Conservation (phyloP, 2,888 invertebrate species). For the Cheilosia scutellata region DNA sequence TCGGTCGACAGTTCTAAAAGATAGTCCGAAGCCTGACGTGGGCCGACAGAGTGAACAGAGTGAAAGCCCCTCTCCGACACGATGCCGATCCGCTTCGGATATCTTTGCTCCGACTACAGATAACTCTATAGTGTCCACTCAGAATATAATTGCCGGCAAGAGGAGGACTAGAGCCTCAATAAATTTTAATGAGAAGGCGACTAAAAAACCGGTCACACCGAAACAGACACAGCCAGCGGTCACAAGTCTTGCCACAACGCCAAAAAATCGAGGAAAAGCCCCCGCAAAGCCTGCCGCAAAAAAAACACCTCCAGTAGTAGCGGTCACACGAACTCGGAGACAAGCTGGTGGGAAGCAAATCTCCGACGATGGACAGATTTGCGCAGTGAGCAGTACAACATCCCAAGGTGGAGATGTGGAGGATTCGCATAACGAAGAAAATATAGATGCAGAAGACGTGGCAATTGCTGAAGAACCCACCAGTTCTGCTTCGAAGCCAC, state of each 20-base stretch:
- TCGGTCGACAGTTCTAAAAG: slow-evolving; percentile 42
- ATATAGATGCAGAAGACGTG: slow-evolving; percentile 8
- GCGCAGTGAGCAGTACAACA: slow-evolving; percentile 78
- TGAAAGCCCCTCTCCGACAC: slow-evolving; percentile 9
- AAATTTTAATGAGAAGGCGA: slow-evolving; percentile 79
- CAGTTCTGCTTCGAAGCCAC: slow-evolving; percentile 69
- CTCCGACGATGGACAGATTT: slow-evolving; percentile 75
- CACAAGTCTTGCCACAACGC: slow-evolving; percentile 7
- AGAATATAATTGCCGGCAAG: slow-evolving; percentile 82
- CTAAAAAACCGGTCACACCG: slow-evolving; percentile 62
- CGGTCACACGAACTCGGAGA: background rate
- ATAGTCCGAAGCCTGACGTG: background rate
- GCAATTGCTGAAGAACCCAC: slow-evolving; percentile 74
- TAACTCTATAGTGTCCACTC: slow-evolving; percentile 81
- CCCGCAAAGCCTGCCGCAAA: slow-evolving; percentile 13
- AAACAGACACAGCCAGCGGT: slow-evolving; percentile 14
- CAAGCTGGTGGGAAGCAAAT: slow-evolving; percentile 33
- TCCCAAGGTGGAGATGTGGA: slow-evolving; percentile 54
- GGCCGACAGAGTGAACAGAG: background rate
- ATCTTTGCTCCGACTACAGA: slow-evolving; percentile 76
- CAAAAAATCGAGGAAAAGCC: slow-evolving; percentile 23
- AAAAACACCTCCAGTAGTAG: slow-evolving; percentile 4
- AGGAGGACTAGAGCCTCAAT: slow-evolving; percentile 78
- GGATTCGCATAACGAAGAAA: slow-evolving; percentile 24
- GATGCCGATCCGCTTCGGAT: slow-evolving; percentile 42